These are phyloP conservation scores for Prosapia bicincta DNA, from an alignment of 2,888 invertebrate genomes.

Conservation along the genomic window DNA sequence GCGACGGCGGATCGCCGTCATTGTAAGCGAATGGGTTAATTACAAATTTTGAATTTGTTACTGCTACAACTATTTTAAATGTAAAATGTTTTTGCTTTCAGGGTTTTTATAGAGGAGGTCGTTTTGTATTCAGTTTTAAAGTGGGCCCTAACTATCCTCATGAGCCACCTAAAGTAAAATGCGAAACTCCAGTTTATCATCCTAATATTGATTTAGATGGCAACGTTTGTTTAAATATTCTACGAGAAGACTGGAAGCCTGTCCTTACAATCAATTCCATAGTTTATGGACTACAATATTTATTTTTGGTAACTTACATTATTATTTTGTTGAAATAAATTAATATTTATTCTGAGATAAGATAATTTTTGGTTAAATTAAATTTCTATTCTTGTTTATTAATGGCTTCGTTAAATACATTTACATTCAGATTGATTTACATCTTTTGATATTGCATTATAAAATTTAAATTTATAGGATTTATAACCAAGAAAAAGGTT, in stretches of 20 bases:
- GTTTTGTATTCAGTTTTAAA: constrained; percentile 96
- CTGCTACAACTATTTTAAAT: neutral
- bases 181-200: constrained; percentile 96
- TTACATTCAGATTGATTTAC: too few species aligned
- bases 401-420: too few species aligned
- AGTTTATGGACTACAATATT: constrained; percentile 95
- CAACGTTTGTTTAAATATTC: constrained; percentile 95
- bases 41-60: neutral
- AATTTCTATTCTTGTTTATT: too few species aligned
- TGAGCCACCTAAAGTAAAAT: constrained; percentile 98
- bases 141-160: constrained; percentile 97
- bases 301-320: constrained; percentile 91
- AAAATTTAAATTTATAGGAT: too few species aligned
- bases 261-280: constrained; percentile 96
- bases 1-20: too few species aligned
- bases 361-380: too few species aligned
- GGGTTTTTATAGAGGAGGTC: constrained; percentile 92
- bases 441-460: too few species aligned
- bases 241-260: constrained; percentile 99
- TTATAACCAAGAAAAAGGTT: too few species aligned
- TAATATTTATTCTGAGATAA: too few species aligned
- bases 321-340: too few species aligned
- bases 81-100: constrained; percentile 46
- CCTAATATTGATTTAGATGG: constrained; percentile 98
- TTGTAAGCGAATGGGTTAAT: too few species aligned